A percentile compares a stretch with the other conserved stretches of the same genome.
phyloP scores from a whole-genome alignment of 2,888 invertebrate genomes.

The Acanthacorydalis orientalis region DNA sequence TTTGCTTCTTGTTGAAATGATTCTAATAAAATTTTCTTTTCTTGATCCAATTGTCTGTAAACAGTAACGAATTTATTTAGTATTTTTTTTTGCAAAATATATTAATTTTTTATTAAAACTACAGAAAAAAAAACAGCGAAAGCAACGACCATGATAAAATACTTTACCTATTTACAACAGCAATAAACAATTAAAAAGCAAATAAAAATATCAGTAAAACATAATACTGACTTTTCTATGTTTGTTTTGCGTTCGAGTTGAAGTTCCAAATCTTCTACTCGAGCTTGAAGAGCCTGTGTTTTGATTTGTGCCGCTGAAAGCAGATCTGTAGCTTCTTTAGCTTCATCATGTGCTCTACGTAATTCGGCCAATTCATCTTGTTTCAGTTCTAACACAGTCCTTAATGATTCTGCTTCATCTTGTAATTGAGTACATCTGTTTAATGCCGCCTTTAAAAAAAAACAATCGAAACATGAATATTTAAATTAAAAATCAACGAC shows the following conservation, averaged over 20 bases:
- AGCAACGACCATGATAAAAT: neutral
- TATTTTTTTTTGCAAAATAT: no score
- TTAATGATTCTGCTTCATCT: constrained; percentile 66
- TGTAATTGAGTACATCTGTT: constrained; percentile 24
- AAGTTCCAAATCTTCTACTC: constrained; percentile 71
- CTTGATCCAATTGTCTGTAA: constrained; percentile 42
- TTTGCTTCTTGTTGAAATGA: constrained; percentile 59
- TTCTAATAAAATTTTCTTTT: constrained; percentile 57
- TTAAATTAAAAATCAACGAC: neutral
- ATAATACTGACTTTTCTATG: constrained; percentile 46
- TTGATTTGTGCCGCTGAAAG: constrained; percentile 55
- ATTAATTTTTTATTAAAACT: no score
- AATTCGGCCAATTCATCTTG: constrained; percentile 71
- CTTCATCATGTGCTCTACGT: constrained; percentile 49
- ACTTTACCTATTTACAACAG: neutral
- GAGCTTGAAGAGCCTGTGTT: constrained; percentile 59
- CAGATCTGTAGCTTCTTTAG: constrained; percentile 55
- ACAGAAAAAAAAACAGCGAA: no score
- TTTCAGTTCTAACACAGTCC: constrained; percentile 75
- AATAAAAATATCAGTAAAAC: constrained; percentile 6
- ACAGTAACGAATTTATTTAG: constrained; percentile 3
- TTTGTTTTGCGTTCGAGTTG: constrained; percentile 52
- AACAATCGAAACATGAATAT: neutral
- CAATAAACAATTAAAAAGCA: constrained; percentile 3
- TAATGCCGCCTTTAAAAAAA: constrained; percentile 9